Evolutionary conservation across 30 jellyfish, hydroid and myxozoan genomes (phyloP), one percentile per base, ranked within the genome.

Genomic region (Clytia hemisphaerica): DNA sequence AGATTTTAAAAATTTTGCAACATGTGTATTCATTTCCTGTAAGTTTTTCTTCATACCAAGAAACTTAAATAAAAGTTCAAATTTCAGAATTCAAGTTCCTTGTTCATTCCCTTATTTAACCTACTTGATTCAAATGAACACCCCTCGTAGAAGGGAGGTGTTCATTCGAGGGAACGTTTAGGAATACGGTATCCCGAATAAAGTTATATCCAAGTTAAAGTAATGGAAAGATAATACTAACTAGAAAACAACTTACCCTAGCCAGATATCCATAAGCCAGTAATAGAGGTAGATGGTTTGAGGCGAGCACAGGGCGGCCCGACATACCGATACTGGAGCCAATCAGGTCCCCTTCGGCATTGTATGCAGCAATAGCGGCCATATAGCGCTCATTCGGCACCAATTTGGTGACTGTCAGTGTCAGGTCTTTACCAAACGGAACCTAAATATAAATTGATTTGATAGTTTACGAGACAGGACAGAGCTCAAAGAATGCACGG

Each of bases 301-400:
- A 25, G 4, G 97, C 93, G 0, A 79, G 82, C 57, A 88, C 33
- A 4, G 97, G 93, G 26, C 65, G 61, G 18, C 88, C 61, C 3
- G 93, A 62, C 31, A 67, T 73, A 6, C 97, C 95, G 40, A 88
- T 66, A 49, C 73, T 40, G 2, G 80, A 90, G 16, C 95, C 93
- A 60, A 88, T 70, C 78, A 80, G 40, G 24, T 32, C 65, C 15
- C 84, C 94, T 34, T 69, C 75, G 37, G 42, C 42, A 63, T 74
- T 51, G 69, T 65, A 80, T 19, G 97, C 97, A 57, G 93, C 97
- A 45, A 88, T 81, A 12, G 97, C 97, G 37, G 82, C 97, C 60
- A 80, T 84, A 40, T 88, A 88, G 4, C 46, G 59, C 37, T 76
- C 92, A 50, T 70, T 80, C 22, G 93, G 93, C 7, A 37, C 73